Conservation (phyloP, 2,113 vertebrate species). For the Epinephelus lanceolatus region DNA sequence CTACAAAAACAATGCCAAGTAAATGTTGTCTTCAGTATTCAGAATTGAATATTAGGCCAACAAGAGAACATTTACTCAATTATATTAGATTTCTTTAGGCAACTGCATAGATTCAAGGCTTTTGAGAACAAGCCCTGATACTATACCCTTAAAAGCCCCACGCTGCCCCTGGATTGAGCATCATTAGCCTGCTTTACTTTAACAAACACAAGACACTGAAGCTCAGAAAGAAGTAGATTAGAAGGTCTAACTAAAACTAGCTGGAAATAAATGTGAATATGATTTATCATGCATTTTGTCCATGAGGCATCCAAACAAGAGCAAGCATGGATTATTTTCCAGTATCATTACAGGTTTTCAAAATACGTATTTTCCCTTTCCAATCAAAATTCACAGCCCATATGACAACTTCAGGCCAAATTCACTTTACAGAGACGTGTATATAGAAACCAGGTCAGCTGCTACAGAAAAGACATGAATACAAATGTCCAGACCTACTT, state of each 20-base stretch:
- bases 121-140: too few relatives aligned
- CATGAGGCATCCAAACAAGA: not conserved
- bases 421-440: not conserved
- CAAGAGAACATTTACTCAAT: too few relatives aligned
- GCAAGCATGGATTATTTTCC: not conserved
- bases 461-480: not conserved
- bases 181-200: slow-evolving; percentile 1
- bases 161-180: too few relatives aligned
- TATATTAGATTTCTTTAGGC: too few relatives aligned
- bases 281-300: not conserved
- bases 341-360: not conserved
- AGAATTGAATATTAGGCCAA: too few relatives aligned
- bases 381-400: not conserved
- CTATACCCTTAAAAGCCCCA: too few relatives aligned
- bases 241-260: not conserved
- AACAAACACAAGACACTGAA: not conserved
- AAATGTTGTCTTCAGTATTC: too few relatives aligned
- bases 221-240: slow-evolving; percentile 4
- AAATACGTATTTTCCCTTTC: too few relatives aligned
- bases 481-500: slow-evolving; percentile 6
- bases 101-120: too few relatives aligned
- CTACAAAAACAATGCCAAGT: too few relatives aligned
- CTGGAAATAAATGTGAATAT: not conserved
- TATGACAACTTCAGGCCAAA: not conserved
- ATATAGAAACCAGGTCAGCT: not conserved